Base-by-base conservation (phyloP, 2,888 invertebrate genomes). In the Heliconius erato region DNA sequence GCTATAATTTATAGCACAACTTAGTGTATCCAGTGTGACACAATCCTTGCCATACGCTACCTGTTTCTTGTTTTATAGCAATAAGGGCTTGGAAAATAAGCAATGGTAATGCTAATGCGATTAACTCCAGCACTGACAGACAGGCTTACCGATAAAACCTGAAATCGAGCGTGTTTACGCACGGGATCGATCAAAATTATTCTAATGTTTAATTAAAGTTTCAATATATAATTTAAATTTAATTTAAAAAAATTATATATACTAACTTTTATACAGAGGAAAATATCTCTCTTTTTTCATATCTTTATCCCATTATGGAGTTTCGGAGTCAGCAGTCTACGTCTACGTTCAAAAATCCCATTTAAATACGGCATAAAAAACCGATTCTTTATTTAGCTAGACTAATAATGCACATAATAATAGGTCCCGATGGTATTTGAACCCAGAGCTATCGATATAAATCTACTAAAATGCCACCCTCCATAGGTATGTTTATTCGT, bases 1-100 rank as follows among this genome's bases (percentile, higher is more conserved):
- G 40, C 9, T 35, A 40, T 40, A 40, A 11, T 0, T 40, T 40
- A 69, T 69, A 40, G 35, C 14, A 71, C n/a, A 72, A 6, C 23
- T 35, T 6, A 65, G 40, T 35, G 23, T 71, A 16, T 28, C 28
- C 19, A 77, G n/a, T 78, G 44, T 44, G n/a, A 23, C 23, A 16
- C 4, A 28, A 6, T 11, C 44, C 44, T 65, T 71, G 12, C 68
- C 67, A 35, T 12, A 77, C 44, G 74, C 72, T 67, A 83, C 80
- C 78, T 83, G 83, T 83, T 78, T 83, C 77, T 82, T 72, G 80
- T 82, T 83, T 83, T 80, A 83, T 79, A 74, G 83, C 82, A 82
- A 76, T 82, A 83, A 80, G 78, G 81, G 78, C 77, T 80, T 83
- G 80, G 80, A 83, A 83, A 83, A 83, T 81, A 78, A 83, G 77